These are phyloP conservation scores for Berghia stephanieae DNA, from an alignment of 1,140 invertebrate genomes.

Conservation along the genomic window DNA sequence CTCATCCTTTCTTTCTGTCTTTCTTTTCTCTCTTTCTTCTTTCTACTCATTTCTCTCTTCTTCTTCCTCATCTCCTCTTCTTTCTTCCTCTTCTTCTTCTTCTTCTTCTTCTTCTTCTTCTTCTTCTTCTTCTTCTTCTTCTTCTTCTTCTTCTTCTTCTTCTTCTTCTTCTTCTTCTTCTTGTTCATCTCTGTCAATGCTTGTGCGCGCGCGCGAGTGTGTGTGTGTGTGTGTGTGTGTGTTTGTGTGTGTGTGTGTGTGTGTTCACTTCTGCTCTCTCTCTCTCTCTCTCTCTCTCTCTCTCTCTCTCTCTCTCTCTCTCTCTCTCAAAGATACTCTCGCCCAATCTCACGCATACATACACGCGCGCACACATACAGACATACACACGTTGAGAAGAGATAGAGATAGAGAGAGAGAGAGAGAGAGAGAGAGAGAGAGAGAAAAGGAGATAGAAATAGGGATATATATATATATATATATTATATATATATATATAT, in stretches of 20 bases:
- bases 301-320: neutral
- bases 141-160: neutral
- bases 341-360: neutral
- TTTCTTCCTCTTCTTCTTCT: too few relatives aligned
- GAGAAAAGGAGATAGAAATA: conserved; percentile 5
- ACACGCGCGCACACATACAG: conserved; percentile 14
- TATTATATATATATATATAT: neutral
- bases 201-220: too few relatives aligned
- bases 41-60: too few relatives aligned
- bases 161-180: neutral
- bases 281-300: neutral
- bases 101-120: too few relatives aligned
- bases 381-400: conserved; percentile 6
- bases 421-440: conserved; percentile 14
- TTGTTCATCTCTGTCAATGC: neutral
- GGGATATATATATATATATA: neutral
- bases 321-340: neutral
- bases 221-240: too few relatives aligned
- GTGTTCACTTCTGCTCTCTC: neutral
- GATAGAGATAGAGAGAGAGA: conserved; percentile 27
- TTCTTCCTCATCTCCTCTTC: too few relatives aligned
- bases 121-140: too few relatives aligned
- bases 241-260: too few relatives aligned
- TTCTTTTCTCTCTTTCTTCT: too few relatives aligned
- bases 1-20: too few relatives aligned